Conservation (phyloP, 1,140 invertebrate genomes). For the Aradophagus sp. region DNA sequence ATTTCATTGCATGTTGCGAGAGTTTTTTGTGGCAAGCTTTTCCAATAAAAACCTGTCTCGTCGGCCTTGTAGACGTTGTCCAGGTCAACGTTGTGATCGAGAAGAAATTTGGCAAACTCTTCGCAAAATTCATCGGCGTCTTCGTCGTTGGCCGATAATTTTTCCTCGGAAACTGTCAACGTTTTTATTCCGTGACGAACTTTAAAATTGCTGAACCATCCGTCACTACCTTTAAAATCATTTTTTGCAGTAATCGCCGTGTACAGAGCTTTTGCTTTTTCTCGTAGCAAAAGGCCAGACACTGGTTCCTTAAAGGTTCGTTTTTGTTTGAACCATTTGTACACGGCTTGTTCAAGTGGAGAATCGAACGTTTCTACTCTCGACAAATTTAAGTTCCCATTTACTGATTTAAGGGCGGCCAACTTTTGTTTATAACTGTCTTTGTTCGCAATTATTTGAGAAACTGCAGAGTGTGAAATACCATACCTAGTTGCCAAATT, state of each 20-base stretch:
- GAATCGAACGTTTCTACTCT: conserved; percentile 9
- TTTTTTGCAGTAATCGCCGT: conserved; percentile 6
- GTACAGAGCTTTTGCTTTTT: conserved; percentile 7
- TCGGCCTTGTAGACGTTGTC: too few species aligned
- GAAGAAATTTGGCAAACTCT: neutral
- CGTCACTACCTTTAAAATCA: conserved; percentile 2
- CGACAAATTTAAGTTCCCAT: neutral
- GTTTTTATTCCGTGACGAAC: neutral
- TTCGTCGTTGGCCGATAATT: conserved; percentile 4
- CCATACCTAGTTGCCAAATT: neutral
- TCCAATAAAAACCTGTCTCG: conserved; percentile 21
- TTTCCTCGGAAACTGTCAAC: conserved; percentile 1
- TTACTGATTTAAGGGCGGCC: neutral
- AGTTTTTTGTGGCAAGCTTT: conserved; percentile 19
- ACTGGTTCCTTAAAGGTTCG: conserved; percentile 6
- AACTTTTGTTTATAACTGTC: neutral
- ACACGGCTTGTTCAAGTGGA: conserved; percentile 3
- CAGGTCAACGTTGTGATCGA: conserved; percentile 54
- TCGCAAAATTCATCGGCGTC: too few species aligned
- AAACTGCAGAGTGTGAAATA: conserved; percentile 2
- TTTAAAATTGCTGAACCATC: conserved; percentile 1
- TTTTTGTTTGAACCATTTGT: conserved; percentile 16
- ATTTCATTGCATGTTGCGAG: conserved; percentile 6
- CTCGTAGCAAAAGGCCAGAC: neutral
- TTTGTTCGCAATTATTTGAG: too few species aligned